Conservation (phyloP, 92 coral and sea anemone genomes). For the Actinernus sp. region DNA sequence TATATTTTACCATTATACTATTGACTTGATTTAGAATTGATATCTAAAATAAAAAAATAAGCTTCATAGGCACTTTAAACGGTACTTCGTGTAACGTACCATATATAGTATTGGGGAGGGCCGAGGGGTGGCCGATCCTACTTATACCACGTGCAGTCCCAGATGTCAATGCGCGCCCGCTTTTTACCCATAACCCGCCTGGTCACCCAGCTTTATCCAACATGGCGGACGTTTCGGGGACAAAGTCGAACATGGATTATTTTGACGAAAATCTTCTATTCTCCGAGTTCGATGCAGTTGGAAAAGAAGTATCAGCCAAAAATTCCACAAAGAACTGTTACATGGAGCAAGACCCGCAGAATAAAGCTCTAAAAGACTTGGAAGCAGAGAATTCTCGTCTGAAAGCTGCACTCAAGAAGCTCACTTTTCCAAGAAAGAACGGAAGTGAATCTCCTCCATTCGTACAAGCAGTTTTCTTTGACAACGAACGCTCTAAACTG, state of each 20-base stretch:
- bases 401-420: slow-evolving; percentile 42
- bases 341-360: slow-evolving; percentile 8
- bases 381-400: slow-evolving; percentile 78
- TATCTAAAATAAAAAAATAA: too few species aligned
- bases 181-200: background rate
- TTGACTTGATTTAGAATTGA: too few species aligned
- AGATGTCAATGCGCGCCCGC: too few species aligned
- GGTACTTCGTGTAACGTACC: too few species aligned
- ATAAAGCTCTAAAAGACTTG: slow-evolving; percentile 32
- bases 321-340: slow-evolving; percentile 4
- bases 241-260: slow-evolving; percentile 1
- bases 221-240: slow-evolving; percentile 84
- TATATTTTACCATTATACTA: too few species aligned
- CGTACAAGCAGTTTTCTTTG: slow-evolving; percentile 71
- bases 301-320: slow-evolving; percentile 12
- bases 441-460: slow-evolving; percentile 41
- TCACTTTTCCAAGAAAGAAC: slow-evolving; percentile 6
- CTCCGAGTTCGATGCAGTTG: slow-evolving; percentile 71
- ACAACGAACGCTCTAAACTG: slow-evolving; percentile 60
- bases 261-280: slow-evolving; percentile 89
- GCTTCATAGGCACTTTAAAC: too few species aligned
- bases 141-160: too few species aligned
- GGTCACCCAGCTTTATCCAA: slow-evolving; percentile 24
- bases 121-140: too few species aligned
- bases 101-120: too few species aligned